These are phyloP conservation scores for Tetramorium bicarinatum DNA, from an alignment of 2,888 invertebrate genomes.

Conservation along the genomic window DNA sequence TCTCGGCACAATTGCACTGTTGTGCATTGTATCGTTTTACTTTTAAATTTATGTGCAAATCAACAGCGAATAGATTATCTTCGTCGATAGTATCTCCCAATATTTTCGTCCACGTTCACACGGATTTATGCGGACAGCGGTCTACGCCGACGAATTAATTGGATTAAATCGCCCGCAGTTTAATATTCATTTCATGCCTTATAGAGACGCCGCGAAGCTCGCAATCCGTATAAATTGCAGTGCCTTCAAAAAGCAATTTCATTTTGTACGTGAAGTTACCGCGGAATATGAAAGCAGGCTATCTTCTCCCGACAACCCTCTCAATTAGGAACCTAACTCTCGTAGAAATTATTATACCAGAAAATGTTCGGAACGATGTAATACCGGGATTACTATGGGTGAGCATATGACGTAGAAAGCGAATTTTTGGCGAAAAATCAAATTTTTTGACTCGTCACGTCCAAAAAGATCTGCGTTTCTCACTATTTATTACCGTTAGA, in stretches of 20 bases:
- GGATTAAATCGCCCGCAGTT: constrained; percentile 55
- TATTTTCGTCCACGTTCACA: constrained; percentile 34
- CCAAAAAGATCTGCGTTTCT: not conserved
- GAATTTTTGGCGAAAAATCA: constrained; percentile 26
- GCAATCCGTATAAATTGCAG: constrained; percentile 55
- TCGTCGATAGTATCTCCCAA: constrained; percentile 26
- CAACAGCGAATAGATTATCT: constrained; percentile 42
- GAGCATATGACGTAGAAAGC: not conserved
- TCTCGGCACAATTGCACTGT: not conserved
- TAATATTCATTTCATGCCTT: constrained; percentile 56
- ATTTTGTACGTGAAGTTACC: constrained; percentile 56
- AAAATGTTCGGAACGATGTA: constrained; percentile 47
- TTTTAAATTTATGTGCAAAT: constrained; percentile 31
- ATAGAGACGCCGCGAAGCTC: constrained; percentile 50
- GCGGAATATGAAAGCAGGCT: constrained; percentile 53
- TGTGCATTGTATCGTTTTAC: not conserved
- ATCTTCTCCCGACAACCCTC: constrained; percentile 53
- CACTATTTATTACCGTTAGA: not conserved
- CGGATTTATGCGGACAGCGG: constrained; percentile 27
- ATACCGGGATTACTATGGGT: constrained; percentile 14
- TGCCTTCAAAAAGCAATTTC: constrained; percentile 58
- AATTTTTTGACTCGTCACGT: not conserved
- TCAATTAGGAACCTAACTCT: constrained; percentile 57
- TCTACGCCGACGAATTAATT: constrained; percentile 47
- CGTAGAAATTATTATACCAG: constrained; percentile 44